Evolutionary conservation across 2,113 vertebrate genomes (phyloP).

Genomic region (Dasyprocta punctata): DNA sequence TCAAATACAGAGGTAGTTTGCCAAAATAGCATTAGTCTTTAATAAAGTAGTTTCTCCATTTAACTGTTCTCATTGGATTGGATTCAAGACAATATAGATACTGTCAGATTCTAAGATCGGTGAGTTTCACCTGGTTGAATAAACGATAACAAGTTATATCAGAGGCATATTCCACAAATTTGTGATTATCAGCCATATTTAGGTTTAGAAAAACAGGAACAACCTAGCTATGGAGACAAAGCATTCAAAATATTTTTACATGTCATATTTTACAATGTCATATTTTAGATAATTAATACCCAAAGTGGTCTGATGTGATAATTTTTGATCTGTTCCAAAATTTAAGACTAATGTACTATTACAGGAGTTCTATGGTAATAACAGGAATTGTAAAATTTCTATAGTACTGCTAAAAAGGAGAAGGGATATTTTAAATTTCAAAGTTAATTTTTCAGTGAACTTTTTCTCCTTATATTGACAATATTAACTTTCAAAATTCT

Average conservation of each 20-base stretch:
- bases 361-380: not conserved
- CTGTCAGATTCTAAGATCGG: not conserved
- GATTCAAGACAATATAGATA: not conserved
- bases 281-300: not conserved
- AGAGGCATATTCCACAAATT: not conserved
- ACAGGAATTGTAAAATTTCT: not conserved
- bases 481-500: not conserved
- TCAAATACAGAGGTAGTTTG: not conserved
- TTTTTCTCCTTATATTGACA: not conserved
- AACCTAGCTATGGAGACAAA: not conserved
- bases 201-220: not conserved
- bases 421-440: not conserved
- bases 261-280: not conserved
- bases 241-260: not conserved
- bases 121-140: not conserved
- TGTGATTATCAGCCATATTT: not conserved
- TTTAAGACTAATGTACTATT: not conserved
- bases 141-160: not conserved
- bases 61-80: not conserved
- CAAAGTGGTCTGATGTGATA: not conserved
- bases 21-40: not conserved
- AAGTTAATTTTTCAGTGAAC: not conserved
- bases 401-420: not conserved
- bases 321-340: not conserved
- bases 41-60: not conserved